Evolutionary conservation across 2,888 invertebrate genomes (phyloP).

Genomic region (Yponomeuta sedellus): DNA sequence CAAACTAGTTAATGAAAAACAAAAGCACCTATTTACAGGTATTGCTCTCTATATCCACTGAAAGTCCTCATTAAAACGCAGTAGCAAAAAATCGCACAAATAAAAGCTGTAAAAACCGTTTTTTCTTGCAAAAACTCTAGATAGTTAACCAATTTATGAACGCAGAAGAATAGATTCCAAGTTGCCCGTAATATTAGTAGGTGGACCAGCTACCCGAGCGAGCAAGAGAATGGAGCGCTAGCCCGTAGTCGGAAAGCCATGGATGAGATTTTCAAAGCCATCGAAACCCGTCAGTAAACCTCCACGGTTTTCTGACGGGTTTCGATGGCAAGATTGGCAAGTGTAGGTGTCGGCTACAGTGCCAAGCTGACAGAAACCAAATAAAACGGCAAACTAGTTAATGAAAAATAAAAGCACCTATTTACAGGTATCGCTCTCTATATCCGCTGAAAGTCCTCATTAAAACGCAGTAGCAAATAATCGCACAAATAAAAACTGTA

Average conservation of each 20-base stretch:
- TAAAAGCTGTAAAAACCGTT: slow-evolving; percentile 26
- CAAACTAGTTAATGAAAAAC: slow-evolving; percentile 42
- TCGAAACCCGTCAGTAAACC: too few species aligned
- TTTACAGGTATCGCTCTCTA: slow-evolving; percentile 53
- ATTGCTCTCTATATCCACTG: slow-evolving; percentile 57
- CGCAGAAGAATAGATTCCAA: too few species aligned
- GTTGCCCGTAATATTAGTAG: too few species aligned
- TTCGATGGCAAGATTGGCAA: too few species aligned
- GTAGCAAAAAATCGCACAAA: not conserved
- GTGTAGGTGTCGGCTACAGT: too few species aligned
- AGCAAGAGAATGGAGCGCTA: too few species aligned
- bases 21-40: slow-evolving; percentile 57
- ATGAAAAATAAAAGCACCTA: slow-evolving; percentile 57
- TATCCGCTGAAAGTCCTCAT: slow-evolving; percentile 42
- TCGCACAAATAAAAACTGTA: not conserved
- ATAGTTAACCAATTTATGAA: too few species aligned
- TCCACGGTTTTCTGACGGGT: too few species aligned
- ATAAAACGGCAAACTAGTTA: slow-evolving; percentile 23
- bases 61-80: not conserved
- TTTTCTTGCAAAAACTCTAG: not conserved
- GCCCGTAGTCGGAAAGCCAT: too few species aligned
- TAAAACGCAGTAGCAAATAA: not conserved
- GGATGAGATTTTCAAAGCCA: too few species aligned
- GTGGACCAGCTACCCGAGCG: too few species aligned
- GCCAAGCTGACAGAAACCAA: not conserved